Conservation (phyloP, 2,888 invertebrate genomes). For the Diaprepes abbreviatus region DNA sequence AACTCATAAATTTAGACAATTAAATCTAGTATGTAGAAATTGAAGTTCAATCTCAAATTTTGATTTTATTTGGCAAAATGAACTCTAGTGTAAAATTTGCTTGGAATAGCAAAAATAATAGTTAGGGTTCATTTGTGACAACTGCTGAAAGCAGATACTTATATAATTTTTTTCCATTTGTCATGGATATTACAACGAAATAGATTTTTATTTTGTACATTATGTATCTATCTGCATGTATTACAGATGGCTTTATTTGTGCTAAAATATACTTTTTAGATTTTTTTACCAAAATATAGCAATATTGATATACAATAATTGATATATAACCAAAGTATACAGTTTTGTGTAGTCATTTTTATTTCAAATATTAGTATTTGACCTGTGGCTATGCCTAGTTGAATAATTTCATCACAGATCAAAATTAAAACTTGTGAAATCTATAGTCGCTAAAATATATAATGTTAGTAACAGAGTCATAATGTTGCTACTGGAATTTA, state of each 20-base stretch:
- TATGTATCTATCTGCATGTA: constrained; percentile 56
- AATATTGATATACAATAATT: constrained; percentile 58
- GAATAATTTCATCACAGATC: constrained; percentile 58
- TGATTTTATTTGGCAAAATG: constrained; percentile 23
- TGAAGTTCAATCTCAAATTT: neutral
- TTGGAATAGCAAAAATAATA: neutral
- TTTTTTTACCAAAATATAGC: constrained; percentile 65
- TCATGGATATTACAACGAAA: constrained; percentile 28
- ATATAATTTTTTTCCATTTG: neutral
- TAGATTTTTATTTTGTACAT: constrained; percentile 62
- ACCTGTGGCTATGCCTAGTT: constrained; percentile 57
- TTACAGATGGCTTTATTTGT: constrained; percentile 61
- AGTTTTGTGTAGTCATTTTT: constrained; percentile 46
- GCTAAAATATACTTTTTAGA: constrained; percentile 64
- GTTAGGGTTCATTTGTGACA: constrained; percentile 8
- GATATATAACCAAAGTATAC: constrained; percentile 46
- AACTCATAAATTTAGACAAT: constrained; percentile 15
- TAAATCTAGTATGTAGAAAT: neutral
- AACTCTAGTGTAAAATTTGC: constrained; percentile 9
- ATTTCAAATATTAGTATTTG: constrained; percentile 63
- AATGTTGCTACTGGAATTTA: constrained; percentile 17
- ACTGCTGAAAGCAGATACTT: constrained; percentile 28
- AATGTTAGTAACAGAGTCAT: neutral
- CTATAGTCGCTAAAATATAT: constrained; percentile 14
- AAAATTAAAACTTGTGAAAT: constrained; percentile 49